These are phyloP conservation scores for Sinocyclocheilus rhinocerous DNA, from an alignment of 2,113 vertebrate species.

Conservation along the genomic window DNA sequence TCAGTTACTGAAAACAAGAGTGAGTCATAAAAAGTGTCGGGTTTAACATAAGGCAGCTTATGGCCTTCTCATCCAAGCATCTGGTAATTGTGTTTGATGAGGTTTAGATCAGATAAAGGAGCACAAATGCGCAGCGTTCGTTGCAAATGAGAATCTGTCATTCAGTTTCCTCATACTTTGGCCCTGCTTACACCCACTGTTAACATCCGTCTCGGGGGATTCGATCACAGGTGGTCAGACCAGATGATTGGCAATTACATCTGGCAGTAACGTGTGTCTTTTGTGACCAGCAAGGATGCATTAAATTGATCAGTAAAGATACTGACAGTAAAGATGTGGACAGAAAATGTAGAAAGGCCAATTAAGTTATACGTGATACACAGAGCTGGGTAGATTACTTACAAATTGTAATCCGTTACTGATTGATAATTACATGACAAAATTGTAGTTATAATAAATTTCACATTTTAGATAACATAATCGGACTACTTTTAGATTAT, in stretches of 20 bases:
- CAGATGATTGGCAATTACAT: neutral
- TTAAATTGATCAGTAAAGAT: no score
- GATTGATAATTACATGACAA: no score
- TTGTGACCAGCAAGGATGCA: neutral
- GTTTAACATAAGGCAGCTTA: slow-evolving; percentile 30
- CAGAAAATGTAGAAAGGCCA: neutral
- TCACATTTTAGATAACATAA: no score
- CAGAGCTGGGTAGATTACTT: no score
- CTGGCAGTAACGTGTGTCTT: neutral
- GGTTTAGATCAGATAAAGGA: slow-evolving; percentile 28
- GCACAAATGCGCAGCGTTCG: slow-evolving; percentile 16
- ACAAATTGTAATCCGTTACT: no score
- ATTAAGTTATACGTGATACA: no score
- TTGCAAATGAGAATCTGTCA: slow-evolving; percentile 4
- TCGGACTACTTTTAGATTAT: no score
- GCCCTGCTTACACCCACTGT: neutral
- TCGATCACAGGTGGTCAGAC: neutral
- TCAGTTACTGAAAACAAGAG: slow-evolving; percentile 24
- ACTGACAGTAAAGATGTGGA: no score
- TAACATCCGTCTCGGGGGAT: neutral
- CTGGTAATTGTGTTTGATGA: slow-evolving; percentile 39
- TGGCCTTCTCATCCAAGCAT: slow-evolving; percentile 31
- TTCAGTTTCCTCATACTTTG: neutral
- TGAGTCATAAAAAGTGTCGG: slow-evolving; percentile 27
- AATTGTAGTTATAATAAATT: no score